phyloP scores from a whole-genome alignment of 1,140 invertebrate genomes.

The Amyelois transitella region DNA sequence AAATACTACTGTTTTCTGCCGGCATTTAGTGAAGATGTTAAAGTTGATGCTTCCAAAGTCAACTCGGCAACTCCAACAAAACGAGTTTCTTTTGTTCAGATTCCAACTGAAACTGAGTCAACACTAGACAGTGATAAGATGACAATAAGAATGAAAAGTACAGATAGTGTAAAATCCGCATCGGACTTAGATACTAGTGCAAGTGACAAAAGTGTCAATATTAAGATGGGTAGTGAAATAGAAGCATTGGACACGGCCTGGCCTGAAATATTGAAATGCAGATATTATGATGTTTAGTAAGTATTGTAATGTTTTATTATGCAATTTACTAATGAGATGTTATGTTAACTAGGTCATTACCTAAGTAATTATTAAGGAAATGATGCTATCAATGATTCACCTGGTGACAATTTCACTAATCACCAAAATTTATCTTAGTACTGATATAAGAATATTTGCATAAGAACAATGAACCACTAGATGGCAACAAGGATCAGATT shows the following conservation, averaged over 20 bases:
- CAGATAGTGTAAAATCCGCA: constrained; percentile 18
- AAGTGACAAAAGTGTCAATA: constrained; percentile 55
- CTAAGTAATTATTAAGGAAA: neutral
- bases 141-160: constrained; percentile 3
- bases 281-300: constrained; percentile 80
- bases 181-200: constrained; percentile 41
- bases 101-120: constrained; percentile 26
- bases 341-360: neutral
- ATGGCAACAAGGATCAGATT: too few species aligned
- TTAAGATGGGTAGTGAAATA: constrained; percentile 44
- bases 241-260: constrained; percentile 59
- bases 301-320: constrained; percentile 56
- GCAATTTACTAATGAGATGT: too few species aligned
- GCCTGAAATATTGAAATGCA: constrained; percentile 75
- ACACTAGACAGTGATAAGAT: constrained; percentile 6
- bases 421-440: too few species aligned
- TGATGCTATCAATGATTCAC: too few species aligned
- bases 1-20: constrained; percentile 61
- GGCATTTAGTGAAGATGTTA: constrained; percentile 41
- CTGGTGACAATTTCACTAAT: too few species aligned
- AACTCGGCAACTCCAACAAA: constrained; percentile 55
- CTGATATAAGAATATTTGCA: too few species aligned
- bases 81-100: constrained; percentile 54
- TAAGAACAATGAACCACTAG: too few species aligned
- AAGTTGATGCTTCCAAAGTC: constrained; percentile 26